phyloP scores from a whole-genome alignment of 1,140 invertebrate species.

The Leptopilina boulardi region DNA sequence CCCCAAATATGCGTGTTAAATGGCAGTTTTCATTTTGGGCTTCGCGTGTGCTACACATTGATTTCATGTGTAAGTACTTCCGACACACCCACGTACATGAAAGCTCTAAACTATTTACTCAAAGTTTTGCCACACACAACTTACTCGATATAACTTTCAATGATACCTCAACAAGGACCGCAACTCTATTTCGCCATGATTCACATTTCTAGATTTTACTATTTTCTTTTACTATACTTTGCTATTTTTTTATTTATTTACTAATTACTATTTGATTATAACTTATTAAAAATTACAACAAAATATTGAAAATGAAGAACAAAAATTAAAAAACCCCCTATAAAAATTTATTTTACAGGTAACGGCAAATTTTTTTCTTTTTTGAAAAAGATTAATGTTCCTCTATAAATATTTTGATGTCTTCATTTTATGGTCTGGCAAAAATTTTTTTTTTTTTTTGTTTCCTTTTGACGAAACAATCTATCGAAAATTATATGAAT shows the following conservation, averaged over 20 bases:
- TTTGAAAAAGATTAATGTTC: background rate
- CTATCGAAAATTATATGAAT: constrained; percentile 10
- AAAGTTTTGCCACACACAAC: background rate
- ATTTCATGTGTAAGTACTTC: constrained; percentile 21
- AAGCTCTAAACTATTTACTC: constrained; percentile 16
- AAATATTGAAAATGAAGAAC: too few relatives aligned
- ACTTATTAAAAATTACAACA: too few relatives aligned
- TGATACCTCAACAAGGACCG: background rate
- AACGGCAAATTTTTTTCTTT: too few relatives aligned
- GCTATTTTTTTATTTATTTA: too few relatives aligned
- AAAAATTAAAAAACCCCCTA: too few relatives aligned
- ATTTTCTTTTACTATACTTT: too few relatives aligned
- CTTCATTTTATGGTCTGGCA: background rate
- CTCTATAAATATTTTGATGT: background rate
- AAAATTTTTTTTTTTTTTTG: too few relatives aligned
- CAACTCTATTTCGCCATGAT: background rate
- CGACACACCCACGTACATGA: background rate
- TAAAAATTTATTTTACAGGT: too few relatives aligned
- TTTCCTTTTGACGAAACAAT: constrained; percentile 26
- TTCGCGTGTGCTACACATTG: constrained; percentile 2
- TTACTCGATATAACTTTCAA: constrained; percentile 9
- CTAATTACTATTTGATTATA: too few relatives aligned
- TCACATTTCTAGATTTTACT: too few relatives aligned
- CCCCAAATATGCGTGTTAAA: constrained; percentile 3
- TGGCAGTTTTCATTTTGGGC: background rate